Evolutionary conservation across 2,888 invertebrate species (phyloP), one percentile per base, ranked within the genome.

Genomic region (Phlogophora meticulosa): DNA sequence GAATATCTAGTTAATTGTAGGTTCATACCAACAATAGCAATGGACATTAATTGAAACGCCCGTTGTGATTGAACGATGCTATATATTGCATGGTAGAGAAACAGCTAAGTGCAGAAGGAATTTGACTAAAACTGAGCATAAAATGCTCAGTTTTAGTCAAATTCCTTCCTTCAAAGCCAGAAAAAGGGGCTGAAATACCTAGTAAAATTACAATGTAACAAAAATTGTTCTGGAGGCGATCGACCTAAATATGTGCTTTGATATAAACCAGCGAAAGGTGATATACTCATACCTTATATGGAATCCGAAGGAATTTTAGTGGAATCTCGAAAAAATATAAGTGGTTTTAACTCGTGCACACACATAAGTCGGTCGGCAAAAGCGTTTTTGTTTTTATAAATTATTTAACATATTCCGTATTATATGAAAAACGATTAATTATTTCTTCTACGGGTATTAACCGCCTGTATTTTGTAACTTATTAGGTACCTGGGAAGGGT

Each of bases 11-110:
- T 56, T 76, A 76, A 79, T 80, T 80, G 70, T 73, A 72, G 28
- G 28, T 28, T 28, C 59, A 45, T 61, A 78, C 64, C 48, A 64
- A 55, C 64, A 80, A 61, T 57, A 59, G 59, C 48, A 61, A 76
- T 77, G 69, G 57, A 58, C 56, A 63, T 67, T 81, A 72, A 82
- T 81, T 80, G 80, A 82, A 72, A 76, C 22, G 76, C 55, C 66
- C 48, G 63, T 74, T 62, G 55, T 72, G 78, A 79, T 80, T 75
- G 74, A 81, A 53, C 49, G 52, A 40, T 66, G 40, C 45, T 60
- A 49, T 56, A 11, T 20, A 46, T 42, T 53, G 59, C 45, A 61
- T 46, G 51, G 42, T 20, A 56, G 58, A 17, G 38, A 36, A 22
- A 42, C 24, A 22, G 32, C 10, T 15, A 46, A 51, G 32, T 76